Evolutionary conservation across 2,113 vertebrate genomes (phyloP).

Genomic region (Salminus brasiliensis): DNA sequence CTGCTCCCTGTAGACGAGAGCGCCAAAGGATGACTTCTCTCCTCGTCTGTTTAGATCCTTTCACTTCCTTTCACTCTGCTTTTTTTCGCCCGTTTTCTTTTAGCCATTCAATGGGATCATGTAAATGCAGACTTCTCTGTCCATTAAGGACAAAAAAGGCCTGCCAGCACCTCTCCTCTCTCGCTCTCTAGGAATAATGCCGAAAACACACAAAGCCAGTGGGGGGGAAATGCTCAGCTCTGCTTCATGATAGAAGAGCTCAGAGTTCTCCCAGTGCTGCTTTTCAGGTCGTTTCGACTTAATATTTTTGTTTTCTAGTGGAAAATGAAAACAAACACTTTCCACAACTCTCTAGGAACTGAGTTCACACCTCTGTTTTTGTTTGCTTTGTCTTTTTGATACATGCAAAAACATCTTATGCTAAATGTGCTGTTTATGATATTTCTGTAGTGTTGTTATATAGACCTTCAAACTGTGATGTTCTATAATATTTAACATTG

Average conservation of each 20-base stretch:
- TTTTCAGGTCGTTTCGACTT: not conserved
- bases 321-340: not conserved
- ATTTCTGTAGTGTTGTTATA: no score
- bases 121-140: conserved; percentile 45
- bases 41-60: conserved; percentile 23
- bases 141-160: conserved; percentile 42
- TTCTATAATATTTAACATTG: no score
- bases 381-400: not conserved
- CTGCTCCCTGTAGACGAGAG: conserved; percentile 30
- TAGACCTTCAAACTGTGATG: no score
- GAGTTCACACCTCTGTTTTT: no score
- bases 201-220: conserved; percentile 11
- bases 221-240: not conserved
- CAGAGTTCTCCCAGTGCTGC: not conserved
- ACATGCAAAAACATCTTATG: not conserved
- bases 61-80: conserved; percentile 7
- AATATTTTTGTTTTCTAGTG: not conserved
- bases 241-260: not conserved
- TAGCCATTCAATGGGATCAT: conserved; percentile 37
- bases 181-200: conserved; percentile 7
- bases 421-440: no score
- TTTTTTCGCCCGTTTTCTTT: conserved; percentile 16
- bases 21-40: conserved; percentile 41
- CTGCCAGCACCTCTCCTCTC: not conserved
- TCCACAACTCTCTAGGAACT: no score